Conservation (phyloP, 1,140 invertebrate genomes). For the Microplitis demolitor region DNA sequence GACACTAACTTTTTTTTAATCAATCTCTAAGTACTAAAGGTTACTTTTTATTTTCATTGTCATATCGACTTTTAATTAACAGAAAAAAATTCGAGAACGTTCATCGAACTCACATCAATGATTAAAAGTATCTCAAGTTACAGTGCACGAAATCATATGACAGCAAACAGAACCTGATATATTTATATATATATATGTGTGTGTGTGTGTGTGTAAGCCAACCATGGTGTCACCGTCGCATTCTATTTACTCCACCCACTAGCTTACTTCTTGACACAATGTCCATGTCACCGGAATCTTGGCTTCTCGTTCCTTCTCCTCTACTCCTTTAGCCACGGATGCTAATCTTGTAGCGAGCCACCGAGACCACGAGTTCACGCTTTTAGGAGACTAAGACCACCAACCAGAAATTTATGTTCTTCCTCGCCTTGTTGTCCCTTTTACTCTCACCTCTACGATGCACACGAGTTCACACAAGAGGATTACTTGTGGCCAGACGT, state of each 20-base stretch:
- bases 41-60: too few relatives aligned
- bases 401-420: conserved; percentile 5
- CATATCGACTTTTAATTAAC: too few relatives aligned
- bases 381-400: neutral
- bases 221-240: conserved; percentile 31
- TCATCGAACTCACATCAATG: too few relatives aligned
- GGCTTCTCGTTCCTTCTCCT: neutral
- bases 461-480: neutral
- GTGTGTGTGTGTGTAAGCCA: conserved; percentile 8
- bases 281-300: conserved; percentile 5
- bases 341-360: conserved; percentile 20
- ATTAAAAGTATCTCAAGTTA: too few relatives aligned
- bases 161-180: neutral
- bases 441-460: neutral
- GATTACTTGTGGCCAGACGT: neutral
- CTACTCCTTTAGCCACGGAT: conserved; percentile 12
- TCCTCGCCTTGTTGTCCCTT: neutral
- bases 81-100: too few relatives aligned
- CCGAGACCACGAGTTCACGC: conserved; percentile 16
- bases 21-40: too few relatives aligned
- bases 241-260: conserved; percentile 42
- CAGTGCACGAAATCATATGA: too few relatives aligned
- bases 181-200: neutral
- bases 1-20: too few relatives aligned
- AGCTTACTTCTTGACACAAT: conserved; percentile 15